These are phyloP conservation scores for Rhabdornis inornatus DNA, from an alignment of 2,113 vertebrate genomes.

Conservation along the genomic window DNA sequence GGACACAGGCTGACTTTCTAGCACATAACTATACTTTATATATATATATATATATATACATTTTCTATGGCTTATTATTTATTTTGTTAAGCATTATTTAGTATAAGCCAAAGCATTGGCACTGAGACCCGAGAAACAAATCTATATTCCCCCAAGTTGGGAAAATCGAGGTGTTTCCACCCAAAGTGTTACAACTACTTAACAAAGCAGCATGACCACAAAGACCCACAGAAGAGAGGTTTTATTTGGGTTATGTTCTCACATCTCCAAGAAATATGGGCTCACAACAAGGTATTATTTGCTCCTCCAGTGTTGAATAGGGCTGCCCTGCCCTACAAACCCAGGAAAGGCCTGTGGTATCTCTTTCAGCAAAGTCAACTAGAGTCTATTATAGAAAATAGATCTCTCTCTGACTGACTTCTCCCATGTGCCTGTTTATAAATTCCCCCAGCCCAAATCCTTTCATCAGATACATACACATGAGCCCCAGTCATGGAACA, in stretches of 20 bases:
- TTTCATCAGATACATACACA: neutral
- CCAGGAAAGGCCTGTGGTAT: neutral
- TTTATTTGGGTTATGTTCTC: neutral
- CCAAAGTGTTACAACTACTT: neutral
- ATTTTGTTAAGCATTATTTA: neutral
- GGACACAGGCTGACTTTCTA: neutral
- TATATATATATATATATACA: no score
- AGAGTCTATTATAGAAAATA: neutral
- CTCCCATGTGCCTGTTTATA: neutral
- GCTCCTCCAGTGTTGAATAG: neutral
- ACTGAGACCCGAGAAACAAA: neutral
- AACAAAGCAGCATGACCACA: neutral
- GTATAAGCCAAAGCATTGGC: neutral
- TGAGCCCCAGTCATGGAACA: neutral
- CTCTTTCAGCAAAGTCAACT: neutral
- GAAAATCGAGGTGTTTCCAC: neutral
- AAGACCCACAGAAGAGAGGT: neutral
- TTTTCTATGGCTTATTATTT: neutral
- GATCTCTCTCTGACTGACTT: neutral
- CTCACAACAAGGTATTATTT: neutral
- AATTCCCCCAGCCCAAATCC: neutral
- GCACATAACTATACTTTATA: neutral
- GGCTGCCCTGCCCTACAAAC: neutral
- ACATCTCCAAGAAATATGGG: accelerated
- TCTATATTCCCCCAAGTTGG: neutral